Evolutionary conservation across 2,888 invertebrate genomes (phyloP).

Genomic region (Cerastis leucographa): DNA sequence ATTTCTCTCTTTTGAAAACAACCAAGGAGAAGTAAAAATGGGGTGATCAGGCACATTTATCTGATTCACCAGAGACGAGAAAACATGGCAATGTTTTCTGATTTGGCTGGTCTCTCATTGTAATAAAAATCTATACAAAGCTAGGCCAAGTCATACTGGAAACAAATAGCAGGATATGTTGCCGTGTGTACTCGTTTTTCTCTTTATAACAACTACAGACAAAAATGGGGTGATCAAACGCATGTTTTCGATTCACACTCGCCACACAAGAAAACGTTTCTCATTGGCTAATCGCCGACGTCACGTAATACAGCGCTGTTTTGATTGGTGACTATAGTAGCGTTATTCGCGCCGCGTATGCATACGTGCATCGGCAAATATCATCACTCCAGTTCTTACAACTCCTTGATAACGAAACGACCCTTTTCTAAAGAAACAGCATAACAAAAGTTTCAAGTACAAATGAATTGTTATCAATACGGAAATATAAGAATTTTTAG

Average conservation of each 20-base stretch:
- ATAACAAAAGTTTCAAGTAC: neutral
- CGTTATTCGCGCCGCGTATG: slow-evolving; percentile 3
- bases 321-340: slow-evolving; percentile 22
- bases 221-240: slow-evolving; percentile 2
- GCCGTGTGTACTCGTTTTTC: neutral
- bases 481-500: slow-evolving; percentile 25
- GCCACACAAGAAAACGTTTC: slow-evolving; percentile 1
- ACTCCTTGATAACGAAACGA: slow-evolving; percentile 9
- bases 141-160: too few relatives aligned
- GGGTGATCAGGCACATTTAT: neutral
- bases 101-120: too few relatives aligned
- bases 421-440: slow-evolving; percentile 1
- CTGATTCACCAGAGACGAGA: neutral
- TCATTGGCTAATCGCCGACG: slow-evolving; percentile 17
- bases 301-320: slow-evolving; percentile 8
- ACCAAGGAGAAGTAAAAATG: slow-evolving; percentile 1
- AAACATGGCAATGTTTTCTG: too few relatives aligned
- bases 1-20: neutral
- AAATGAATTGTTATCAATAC: slow-evolving; percentile 18
- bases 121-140: too few relatives aligned
- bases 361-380: slow-evolving; percentile 8
- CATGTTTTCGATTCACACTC: neutral
- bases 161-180: too few relatives aligned
- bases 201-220: neutral
- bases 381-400: slow-evolving; percentile 32